phyloP scores from a whole-genome alignment of 2,797 vertebrate genomes.

The Acomys russatus region DNA sequence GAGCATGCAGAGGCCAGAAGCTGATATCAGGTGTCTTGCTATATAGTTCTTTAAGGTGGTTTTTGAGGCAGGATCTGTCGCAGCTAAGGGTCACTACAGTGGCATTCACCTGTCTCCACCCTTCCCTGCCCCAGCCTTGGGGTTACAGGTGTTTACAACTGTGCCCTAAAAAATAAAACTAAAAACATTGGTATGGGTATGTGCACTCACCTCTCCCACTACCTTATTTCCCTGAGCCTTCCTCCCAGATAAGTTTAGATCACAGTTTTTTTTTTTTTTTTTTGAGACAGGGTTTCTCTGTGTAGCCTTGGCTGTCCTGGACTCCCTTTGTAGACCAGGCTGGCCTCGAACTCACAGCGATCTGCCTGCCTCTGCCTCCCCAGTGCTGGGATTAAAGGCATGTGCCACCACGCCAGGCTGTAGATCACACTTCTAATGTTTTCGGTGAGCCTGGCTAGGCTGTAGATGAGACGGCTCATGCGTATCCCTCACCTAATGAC shows the following conservation, averaged over 20 bases:
- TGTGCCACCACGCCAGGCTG: too few relatives aligned
- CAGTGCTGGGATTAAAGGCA: too few relatives aligned
- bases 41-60: background rate
- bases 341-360: too few relatives aligned
- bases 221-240: background rate
- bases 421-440: too few relatives aligned
- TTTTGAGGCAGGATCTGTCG: background rate
- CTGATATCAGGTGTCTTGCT: background rate
- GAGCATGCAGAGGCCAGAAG: background rate
- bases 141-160: background rate
- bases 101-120: background rate
- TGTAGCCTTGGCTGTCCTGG: too few relatives aligned
- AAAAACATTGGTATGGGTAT: background rate
- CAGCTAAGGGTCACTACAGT: background rate
- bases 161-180: background rate
- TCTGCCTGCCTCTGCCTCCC: too few relatives aligned
- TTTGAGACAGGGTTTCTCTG: too few relatives aligned
- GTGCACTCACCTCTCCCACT: background rate
- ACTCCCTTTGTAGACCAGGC: too few relatives aligned
- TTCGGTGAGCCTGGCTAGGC: background rate
- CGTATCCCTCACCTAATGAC: background rate
- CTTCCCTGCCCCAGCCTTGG: too few relatives aligned
- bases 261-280: too few relatives aligned
- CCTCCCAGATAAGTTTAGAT: background rate
- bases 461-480: background rate